phyloP scores from a whole-genome alignment of 2,797 vertebrate species.

The Coracias cyanogaster region DNA sequence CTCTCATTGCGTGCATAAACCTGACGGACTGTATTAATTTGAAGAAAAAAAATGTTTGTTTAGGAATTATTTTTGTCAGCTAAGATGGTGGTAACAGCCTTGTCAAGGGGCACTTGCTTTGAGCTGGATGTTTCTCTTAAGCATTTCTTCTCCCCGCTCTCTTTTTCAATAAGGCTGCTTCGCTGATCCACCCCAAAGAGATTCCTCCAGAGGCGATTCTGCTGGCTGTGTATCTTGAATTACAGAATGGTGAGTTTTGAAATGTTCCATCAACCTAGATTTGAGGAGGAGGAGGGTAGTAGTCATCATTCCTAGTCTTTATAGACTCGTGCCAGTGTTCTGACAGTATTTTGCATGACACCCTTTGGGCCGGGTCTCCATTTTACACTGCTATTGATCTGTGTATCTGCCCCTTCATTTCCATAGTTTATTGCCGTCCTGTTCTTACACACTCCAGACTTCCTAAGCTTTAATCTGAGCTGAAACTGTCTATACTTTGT shows the following conservation, averaged over 20 bases:
- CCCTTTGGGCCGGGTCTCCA: not conserved
- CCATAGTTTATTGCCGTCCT: not conserved
- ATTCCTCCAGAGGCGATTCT: constrained; percentile 97
- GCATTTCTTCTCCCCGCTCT: not conserved
- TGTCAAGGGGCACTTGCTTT: not conserved
- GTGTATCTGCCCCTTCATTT: not conserved
- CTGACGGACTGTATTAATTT: not conserved
- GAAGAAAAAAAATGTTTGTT: not conserved
- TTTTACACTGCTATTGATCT: not conserved
- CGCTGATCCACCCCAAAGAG: constrained; percentile 94
- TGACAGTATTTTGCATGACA: not conserved
- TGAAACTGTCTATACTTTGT: not conserved
- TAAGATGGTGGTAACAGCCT: not conserved
- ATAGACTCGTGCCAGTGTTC: not conserved
- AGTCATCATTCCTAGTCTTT: not conserved
- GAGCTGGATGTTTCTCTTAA: not conserved
- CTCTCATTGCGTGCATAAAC: not conserved
- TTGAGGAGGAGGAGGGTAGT: not conserved
- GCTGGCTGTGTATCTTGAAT: constrained; percentile 94
- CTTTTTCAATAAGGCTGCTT: constrained; percentile 86
- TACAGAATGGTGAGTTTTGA: constrained; percentile 89
- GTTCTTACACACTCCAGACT: not conserved
- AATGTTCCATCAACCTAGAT: not conserved
- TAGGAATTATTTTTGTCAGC: not conserved
- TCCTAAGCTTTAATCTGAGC: not conserved